phyloP scores from a whole-genome alignment of 2,113 vertebrate genomes.

The Microtus oregoni region DNA sequence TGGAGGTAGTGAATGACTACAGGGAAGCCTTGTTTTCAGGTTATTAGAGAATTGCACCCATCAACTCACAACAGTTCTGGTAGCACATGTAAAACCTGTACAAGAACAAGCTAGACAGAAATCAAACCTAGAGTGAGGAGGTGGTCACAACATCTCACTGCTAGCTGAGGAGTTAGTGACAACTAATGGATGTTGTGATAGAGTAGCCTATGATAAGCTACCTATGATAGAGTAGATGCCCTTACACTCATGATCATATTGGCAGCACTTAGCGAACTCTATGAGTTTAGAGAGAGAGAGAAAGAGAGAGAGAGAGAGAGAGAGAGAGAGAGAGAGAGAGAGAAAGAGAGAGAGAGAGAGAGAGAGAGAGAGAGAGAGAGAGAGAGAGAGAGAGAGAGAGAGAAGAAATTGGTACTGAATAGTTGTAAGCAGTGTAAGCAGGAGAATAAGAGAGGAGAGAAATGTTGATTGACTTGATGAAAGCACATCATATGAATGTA shows the following conservation, averaged over 20 bases:
- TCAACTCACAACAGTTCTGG: background rate
- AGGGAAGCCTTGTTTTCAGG: background rate
- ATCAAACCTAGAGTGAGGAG: background rate
- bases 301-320: too few species aligned
- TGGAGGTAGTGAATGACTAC: background rate
- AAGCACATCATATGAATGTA: background rate
- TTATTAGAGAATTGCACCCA: background rate
- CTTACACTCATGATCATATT: background rate
- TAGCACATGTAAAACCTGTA: background rate
- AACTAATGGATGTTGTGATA: background rate
- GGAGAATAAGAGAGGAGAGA: background rate
- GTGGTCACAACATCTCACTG: background rate
- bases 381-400: too few species aligned
- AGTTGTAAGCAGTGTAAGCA: too few species aligned
- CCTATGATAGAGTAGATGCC: background rate
- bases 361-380: background rate
- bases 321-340: too few species aligned
- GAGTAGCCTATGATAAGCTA: background rate
- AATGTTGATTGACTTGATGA: background rate
- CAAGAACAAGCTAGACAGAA: background rate
- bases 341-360: background rate
- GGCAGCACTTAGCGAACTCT: background rate
- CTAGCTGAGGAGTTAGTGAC: background rate
- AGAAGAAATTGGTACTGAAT: background rate
- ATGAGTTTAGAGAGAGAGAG: too few species aligned